Conservation (phyloP, 2,888 invertebrate genomes). For the Cerastoderma edule region DNA sequence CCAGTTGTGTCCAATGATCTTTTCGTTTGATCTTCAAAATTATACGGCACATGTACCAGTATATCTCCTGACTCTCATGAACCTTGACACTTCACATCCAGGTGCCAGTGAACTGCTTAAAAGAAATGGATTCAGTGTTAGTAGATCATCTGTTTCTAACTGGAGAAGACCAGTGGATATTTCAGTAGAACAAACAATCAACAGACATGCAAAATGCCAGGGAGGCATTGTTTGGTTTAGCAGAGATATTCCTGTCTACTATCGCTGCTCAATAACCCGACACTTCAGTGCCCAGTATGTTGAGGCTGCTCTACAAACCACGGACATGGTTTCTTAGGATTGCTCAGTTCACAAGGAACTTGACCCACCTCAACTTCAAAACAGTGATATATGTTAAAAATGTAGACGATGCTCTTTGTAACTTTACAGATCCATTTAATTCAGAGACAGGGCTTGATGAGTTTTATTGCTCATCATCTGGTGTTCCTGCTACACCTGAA, state of each 20-base stretch:
- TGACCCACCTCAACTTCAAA: slow-evolving; percentile 21
- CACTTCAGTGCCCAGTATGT: slow-evolving; percentile 39
- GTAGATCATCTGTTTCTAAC: slow-evolving; percentile 32
- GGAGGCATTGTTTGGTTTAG: slow-evolving; percentile 53
- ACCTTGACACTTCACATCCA: slow-evolving; percentile 39
- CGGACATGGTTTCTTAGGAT: slow-evolving; percentile 36
- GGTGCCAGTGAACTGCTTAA: slow-evolving; percentile 40
- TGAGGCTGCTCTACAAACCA: slow-evolving; percentile 26
- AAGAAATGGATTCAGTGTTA: slow-evolving; percentile 48
- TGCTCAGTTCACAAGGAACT: slow-evolving; percentile 33
- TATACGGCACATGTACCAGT: slow-evolving; percentile 47
- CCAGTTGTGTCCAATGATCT: slow-evolving; percentile 41
- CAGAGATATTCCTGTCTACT: slow-evolving; percentile 43
- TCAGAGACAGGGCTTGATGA: slow-evolving; percentile 27
- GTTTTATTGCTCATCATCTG: slow-evolving; percentile 51
- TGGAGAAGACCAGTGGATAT: slow-evolving; percentile 54
- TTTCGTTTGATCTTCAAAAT: slow-evolving; percentile 39
- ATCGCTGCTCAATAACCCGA: slow-evolving; percentile 45
- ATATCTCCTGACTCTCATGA: slow-evolving; percentile 37
- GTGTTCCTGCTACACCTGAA: slow-evolving; percentile 33
- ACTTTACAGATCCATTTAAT: slow-evolving; percentile 45
- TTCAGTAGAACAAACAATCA: slow-evolving; percentile 58
- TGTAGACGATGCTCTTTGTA: slow-evolving; percentile 20
- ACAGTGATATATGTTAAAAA: slow-evolving; percentile 33
- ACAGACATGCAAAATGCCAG: slow-evolving; percentile 48